Percentiles rank a stretch among this genome's conserved stretches.
phyloP scores from a whole-genome alignment of 2,888 invertebrate species.

The Balanococcus diminutus region DNA sequence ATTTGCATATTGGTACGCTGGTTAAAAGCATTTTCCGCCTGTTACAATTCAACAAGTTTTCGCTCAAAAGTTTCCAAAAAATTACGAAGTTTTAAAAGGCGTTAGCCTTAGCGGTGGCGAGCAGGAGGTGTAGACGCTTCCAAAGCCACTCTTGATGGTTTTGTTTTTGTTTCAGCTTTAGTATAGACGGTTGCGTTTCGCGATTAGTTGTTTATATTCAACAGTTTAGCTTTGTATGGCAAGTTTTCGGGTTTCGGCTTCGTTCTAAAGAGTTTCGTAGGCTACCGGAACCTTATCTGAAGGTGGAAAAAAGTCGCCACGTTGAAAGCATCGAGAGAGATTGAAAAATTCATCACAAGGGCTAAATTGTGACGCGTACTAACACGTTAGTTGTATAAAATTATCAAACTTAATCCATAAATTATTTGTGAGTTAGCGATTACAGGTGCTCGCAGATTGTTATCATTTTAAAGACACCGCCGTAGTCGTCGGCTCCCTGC shows the following conservation, averaged over 20 bases:
- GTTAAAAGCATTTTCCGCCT: not conserved
- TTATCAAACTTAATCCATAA: conserved; percentile 33
- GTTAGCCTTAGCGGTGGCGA: no score
- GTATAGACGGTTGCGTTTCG: not conserved
- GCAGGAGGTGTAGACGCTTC: no score
- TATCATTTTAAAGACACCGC: not conserved
- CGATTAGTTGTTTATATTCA: not conserved
- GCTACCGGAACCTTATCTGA: not conserved
- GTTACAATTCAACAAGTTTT: no score
- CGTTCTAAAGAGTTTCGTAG: not conserved
- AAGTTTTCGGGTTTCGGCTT: not conserved
- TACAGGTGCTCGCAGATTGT: conserved; percentile 34
- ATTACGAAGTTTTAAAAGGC: no score
- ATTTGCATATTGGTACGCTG: not conserved
- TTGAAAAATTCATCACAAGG: conserved; percentile 24
- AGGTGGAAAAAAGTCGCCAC: not conserved
- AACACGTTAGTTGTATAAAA: conserved; percentile 26
- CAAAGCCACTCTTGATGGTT: not conserved
- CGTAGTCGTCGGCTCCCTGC: not conserved
- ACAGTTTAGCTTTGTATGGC: not conserved
- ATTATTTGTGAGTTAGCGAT: conserved; percentile 9
- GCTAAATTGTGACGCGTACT: not conserved
- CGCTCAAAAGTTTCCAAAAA: no score
- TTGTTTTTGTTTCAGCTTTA: not conserved
- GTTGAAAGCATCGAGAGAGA: not conserved